phyloP scores from a whole-genome alignment of 2,113 vertebrate genomes.

The Notechis scutatus region DNA sequence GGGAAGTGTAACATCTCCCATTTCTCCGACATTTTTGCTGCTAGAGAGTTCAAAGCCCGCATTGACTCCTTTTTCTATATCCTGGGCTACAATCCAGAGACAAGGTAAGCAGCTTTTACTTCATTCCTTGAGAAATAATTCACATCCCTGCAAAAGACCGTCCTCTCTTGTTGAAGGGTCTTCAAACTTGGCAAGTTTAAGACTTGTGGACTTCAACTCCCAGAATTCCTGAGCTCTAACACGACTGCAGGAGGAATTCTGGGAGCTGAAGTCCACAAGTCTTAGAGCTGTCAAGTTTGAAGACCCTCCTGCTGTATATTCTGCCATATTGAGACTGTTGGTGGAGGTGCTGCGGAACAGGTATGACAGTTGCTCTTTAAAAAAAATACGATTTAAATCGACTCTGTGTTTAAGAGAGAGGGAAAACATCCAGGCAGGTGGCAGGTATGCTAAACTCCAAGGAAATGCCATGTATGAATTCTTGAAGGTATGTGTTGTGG shows the following conservation, averaged over 20 bases:
- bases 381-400: too few species aligned
- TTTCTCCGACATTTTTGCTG: conserved; percentile 99
- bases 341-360: too few species aligned
- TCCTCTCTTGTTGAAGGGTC: too few species aligned
- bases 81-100: conserved; percentile 98
- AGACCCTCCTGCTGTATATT: too few species aligned
- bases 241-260: too few species aligned
- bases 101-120: conserved; percentile 80
- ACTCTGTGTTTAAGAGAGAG: background rate
- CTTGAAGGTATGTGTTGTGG: background rate
- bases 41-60: conserved; percentile 96
- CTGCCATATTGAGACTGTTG: too few species aligned
- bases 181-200: too few species aligned
- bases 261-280: too few species aligned
- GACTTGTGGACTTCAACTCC: too few species aligned
- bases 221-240: too few species aligned
- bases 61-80: conserved; percentile 99
- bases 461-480: background rate
- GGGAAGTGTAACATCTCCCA: conserved; percentile 99
- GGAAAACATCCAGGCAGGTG: background rate
- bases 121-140: background rate
- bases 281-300: too few species aligned
- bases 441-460: background rate
- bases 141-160: background rate
- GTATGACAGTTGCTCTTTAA: too few species aligned